Evolutionary conservation across 1,140 invertebrate species (phyloP), one percentile per base, ranked within the genome.

Genomic region (Eueides isabella): DNA sequence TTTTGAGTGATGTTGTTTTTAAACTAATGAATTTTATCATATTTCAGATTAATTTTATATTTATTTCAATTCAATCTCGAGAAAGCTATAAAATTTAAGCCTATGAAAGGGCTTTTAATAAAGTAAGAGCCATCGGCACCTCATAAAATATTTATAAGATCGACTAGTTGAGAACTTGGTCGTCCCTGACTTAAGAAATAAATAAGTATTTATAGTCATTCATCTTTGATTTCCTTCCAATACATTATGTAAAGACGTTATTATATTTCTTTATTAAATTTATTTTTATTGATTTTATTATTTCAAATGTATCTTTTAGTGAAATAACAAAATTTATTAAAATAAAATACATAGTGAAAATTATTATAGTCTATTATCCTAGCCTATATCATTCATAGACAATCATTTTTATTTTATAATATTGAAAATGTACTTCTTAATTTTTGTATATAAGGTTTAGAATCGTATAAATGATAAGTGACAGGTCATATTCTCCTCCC

Each of bases 61-160:
- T 55, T 55, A 55, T 12, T 55, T 26, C 5, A 55, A 26, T 55
- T 55, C 11, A 55, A 26, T 55, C 48, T 23, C 2, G 16, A 29
- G 19, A 30, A 16, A n/a, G 29, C 29, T 16, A 63, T 63, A 31
- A 63, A 63, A 23, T 63, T 63, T 30, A 63, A 30, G 14, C 16
- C n/a, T 30, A 23, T 30, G 29, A 31, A 31, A 63, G 29, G 29
- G 61, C 61, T 63, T 61, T 28, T 44, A 68, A 55, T 41, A 14
- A 44, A 14, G 30, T 48, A 29, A 68, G 44, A 14, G 16, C 67
- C 28, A 61, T 61, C 29, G 41, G 29, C 23, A 30, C n/a, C 67
- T 33, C 16, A 70, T 70, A 55, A 62, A 70, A 62, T 70, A 70
- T 70, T 70, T 70, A 70, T 70, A 70, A 70, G 55, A 33, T 31